phyloP scores from a whole-genome alignment of 2,797 vertebrate genomes.

The Catharus ustulatus region DNA sequence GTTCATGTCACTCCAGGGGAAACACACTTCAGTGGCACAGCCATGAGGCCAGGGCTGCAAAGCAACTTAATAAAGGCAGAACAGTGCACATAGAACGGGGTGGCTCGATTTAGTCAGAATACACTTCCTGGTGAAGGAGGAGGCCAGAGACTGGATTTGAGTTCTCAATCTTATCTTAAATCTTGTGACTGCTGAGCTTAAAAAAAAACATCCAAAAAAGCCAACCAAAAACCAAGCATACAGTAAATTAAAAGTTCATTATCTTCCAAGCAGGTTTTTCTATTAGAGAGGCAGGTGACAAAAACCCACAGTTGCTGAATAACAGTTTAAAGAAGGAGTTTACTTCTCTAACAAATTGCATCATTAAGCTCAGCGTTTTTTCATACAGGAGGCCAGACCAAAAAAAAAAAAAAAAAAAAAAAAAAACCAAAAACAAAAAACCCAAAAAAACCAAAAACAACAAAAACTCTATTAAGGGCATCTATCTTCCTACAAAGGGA shows the following conservation, averaged over 20 bases:
- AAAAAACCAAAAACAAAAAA: too few species aligned
- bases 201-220: background rate
- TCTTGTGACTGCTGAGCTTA: conserved; percentile 39
- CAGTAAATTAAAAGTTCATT: background rate
- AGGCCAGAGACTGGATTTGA: conserved; percentile 91
- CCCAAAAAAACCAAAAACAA: background rate
- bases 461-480: conserved; percentile 18
- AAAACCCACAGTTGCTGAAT: conserved; percentile 54
- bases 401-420: background rate
- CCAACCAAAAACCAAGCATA: background rate
- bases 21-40: conserved; percentile 90
- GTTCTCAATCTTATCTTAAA: conserved; percentile 68
- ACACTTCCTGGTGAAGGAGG: conserved; percentile 82
- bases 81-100: conserved; percentile 88
- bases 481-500: background rate
- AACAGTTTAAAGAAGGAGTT: conserved; percentile 26
- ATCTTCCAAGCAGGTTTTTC: conserved; percentile 61
- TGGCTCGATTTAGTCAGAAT: conserved; percentile 81
- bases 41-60: conserved; percentile 88
- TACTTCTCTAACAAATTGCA: background rate
- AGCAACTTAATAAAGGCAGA: conserved; percentile 84
- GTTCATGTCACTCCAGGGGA: conserved; percentile 80
- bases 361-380: conserved; percentile 35
- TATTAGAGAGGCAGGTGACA: conserved; percentile 62
- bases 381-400: conserved; percentile 22